Percentiles rank a stretch among this genome's conserved stretches.
Conservation (phyloP, 2,113 vertebrate genomes). For the Taxidea taxus region DNA sequence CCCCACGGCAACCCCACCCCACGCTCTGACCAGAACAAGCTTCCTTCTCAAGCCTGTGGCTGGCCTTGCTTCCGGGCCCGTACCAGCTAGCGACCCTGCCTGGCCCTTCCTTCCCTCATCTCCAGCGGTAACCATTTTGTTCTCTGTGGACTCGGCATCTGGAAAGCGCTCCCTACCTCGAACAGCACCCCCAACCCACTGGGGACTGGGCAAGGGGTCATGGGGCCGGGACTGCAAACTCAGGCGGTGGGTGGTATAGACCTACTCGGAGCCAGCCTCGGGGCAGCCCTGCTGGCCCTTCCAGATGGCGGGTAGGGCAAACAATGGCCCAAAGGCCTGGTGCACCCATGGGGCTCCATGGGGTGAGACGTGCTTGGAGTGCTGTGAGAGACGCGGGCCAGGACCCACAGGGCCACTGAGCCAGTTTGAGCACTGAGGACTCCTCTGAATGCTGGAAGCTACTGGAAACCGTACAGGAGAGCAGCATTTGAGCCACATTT, state of each 20-base stretch:
- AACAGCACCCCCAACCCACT: accelerated
- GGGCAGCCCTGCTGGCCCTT: not conserved
- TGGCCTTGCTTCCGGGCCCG: not conserved
- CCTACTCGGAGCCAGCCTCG: not conserved
- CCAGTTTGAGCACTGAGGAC: not conserved
- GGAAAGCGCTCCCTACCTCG: not conserved
- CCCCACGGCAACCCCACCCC: accelerated
- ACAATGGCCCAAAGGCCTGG: not conserved
- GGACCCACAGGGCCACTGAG: not conserved
- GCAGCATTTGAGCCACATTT: not conserved
- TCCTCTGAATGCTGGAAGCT: not conserved
- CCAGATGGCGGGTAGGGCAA: not conserved
- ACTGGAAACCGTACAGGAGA: not conserved
- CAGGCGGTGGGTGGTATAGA: accelerated
- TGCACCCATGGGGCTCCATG: accelerated
- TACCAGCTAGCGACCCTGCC: not conserved
- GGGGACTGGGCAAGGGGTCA: not conserved
- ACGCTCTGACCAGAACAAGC: not conserved
- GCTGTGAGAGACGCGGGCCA: not conserved
- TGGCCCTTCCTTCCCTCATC: not conserved
- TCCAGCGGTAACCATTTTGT: not conserved
- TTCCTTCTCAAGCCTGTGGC: not conserved
- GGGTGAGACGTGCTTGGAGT: not conserved
- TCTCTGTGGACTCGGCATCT: not conserved
- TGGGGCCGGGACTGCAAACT: no score